phyloP scores from a whole-genome alignment of 2,888 invertebrate species.

The Protodeltote pygarga region DNA sequence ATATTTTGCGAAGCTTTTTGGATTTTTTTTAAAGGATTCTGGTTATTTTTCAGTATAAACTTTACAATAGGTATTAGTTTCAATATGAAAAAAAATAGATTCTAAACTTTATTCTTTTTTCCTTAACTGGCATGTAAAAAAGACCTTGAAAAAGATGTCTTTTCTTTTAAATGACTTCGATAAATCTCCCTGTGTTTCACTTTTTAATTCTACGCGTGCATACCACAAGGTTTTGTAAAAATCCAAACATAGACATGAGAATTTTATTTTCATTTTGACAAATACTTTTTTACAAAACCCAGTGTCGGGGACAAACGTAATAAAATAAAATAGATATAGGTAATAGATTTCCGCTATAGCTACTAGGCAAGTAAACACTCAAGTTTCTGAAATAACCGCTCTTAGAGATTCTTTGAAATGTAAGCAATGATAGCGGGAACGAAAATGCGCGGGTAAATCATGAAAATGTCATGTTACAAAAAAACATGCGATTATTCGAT shows the following conservation, averaged over 20 bases:
- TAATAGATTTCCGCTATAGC: slow-evolving; percentile 82
- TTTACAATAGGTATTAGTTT: too few relatives aligned
- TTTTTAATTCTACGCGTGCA: slow-evolving; percentile 82
- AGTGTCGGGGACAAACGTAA: slow-evolving; percentile 73
- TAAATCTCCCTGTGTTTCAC: slow-evolving; percentile 72
- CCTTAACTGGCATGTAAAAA: background rate
- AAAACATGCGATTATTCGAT: slow-evolving; percentile 32
- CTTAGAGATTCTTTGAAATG: slow-evolving; percentile 81
- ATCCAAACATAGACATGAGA: background rate
- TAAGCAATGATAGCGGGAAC: slow-evolving; percentile 30
- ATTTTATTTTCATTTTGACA: too few relatives aligned
- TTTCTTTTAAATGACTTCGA: too few relatives aligned
- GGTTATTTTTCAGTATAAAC: too few relatives aligned
- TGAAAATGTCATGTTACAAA: slow-evolving; percentile 19
- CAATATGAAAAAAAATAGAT: background rate
- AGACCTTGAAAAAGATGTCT: background rate
- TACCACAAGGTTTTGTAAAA: slow-evolving; percentile 73
- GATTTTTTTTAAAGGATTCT: too few relatives aligned
- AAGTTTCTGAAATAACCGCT: slow-evolving; percentile 59
- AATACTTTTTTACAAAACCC: slow-evolving; percentile 71
- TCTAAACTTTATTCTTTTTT: too few relatives aligned
- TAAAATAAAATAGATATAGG: slow-evolving; percentile 70
- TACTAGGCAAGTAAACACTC: slow-evolving; percentile 85
- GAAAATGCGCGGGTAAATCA: slow-evolving; percentile 25
- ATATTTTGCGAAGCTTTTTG: too few relatives aligned